Evolutionary conservation across 2,888 invertebrate genomes (phyloP).

Genomic region (Philonicus albiceps): DNA sequence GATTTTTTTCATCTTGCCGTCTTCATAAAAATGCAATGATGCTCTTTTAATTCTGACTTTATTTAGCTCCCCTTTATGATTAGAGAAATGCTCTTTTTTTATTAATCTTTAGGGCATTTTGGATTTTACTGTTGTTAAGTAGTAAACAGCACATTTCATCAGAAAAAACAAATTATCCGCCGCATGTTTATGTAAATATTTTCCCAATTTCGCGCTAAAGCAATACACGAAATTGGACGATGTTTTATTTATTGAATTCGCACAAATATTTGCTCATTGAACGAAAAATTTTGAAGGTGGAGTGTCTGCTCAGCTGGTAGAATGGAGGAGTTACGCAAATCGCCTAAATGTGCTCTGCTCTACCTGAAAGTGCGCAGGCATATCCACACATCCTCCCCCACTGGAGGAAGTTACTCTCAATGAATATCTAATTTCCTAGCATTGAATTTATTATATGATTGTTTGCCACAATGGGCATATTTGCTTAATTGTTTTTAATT

Average conservation of each 20-base stretch:
- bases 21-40: background rate
- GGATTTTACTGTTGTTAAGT: background rate
- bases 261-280: background rate
- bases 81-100: background rate
- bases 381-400: background rate
- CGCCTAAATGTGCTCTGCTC: background rate
- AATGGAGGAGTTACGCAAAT: background rate
- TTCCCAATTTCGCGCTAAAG: background rate
- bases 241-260: slow-evolving; percentile 18
- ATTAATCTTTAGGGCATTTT: background rate
- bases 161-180: background rate
- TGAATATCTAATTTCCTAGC: slow-evolving; percentile 28
- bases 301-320: background rate
- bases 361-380: background rate
- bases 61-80: background rate
- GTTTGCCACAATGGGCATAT: slow-evolving; percentile 13
- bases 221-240: background rate
- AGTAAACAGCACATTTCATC: background rate
- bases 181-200: slow-evolving; percentile 5
- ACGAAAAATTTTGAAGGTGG: background rate
- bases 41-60: no score
- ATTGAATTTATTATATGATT: slow-evolving; percentile 9
- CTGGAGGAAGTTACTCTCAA: background rate
- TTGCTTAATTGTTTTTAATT: slow-evolving; percentile 27
- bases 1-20: background rate